A percentile compares a stretch with the other conserved stretches of the same genome.
These are phyloP conservation scores for Zoanthus sansibaricus DNA, from an alignment of 92 coral and sea anemone species.

Conservation along the genomic window DNA sequence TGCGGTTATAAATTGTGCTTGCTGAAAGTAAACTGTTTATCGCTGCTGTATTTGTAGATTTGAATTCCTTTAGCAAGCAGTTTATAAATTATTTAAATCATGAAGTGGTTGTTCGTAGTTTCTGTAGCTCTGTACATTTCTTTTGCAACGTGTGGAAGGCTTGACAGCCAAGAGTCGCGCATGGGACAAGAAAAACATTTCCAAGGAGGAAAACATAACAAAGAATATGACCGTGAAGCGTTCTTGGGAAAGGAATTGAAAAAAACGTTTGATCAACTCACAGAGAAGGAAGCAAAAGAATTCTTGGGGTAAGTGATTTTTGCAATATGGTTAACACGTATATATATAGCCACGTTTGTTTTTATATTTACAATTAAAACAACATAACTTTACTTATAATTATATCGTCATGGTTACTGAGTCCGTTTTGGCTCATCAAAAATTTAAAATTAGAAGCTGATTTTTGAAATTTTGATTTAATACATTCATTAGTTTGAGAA, in stretches of 20 bases:
- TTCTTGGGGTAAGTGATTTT: slow-evolving; percentile 47
- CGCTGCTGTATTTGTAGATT: background rate
- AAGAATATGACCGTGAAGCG: slow-evolving; percentile 55
- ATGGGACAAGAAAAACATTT: slow-evolving; percentile 50
- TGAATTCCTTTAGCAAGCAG: background rate
- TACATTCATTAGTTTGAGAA: too few species aligned
- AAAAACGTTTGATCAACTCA: slow-evolving; percentile 53
- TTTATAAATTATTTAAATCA: background rate
- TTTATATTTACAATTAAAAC: background rate
- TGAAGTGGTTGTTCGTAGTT: slow-evolving; percentile 3
- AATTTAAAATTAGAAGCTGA: too few species aligned
- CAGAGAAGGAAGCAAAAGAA: slow-evolving; percentile 46
- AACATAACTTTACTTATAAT: too few species aligned
- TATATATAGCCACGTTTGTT: background rate
- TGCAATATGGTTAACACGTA: background rate
- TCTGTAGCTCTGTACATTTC: background rate
- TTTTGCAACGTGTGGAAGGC: slow-evolving; percentile 21
- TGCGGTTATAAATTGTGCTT: background rate
- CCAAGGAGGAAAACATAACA: slow-evolving; percentile 58
- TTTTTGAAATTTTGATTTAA: too few species aligned
- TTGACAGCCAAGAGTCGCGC: background rate
- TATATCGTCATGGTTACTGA: too few species aligned
- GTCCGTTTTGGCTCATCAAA: too few species aligned
- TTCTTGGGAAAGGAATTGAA: slow-evolving; percentile 54
- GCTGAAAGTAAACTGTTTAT: background rate